Evolutionary conservation across 2,888 invertebrate genomes (phyloP).

Genomic region (Laspeyria flexula): DNA sequence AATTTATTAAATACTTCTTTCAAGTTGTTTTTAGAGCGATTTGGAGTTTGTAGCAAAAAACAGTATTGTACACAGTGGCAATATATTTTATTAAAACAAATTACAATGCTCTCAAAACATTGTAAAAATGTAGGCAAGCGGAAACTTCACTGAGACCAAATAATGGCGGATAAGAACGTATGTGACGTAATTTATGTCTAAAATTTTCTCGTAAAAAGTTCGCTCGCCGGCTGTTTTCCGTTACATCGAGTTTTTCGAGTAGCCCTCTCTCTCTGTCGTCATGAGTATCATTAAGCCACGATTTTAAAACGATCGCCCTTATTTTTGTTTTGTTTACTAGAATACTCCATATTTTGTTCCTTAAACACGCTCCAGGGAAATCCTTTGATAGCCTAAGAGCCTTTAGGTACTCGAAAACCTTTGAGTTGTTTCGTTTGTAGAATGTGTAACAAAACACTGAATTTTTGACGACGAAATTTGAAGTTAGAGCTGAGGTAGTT

Average conservation of each 20-base stretch:
- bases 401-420: slow-evolving; percentile 38
- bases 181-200: slow-evolving; percentile 72
- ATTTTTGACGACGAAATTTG: slow-evolving; percentile 23
- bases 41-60: too few species aligned
- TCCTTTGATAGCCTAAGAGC: slow-evolving; percentile 46
- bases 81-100: slow-evolving; percentile 54
- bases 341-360: slow-evolving; percentile 45
- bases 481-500: slow-evolving; percentile 10
- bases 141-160: slow-evolving; percentile 72
- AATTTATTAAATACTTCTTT: too few species aligned
- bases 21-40: too few species aligned
- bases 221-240: slow-evolving; percentile 58
- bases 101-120: slow-evolving; percentile 66
- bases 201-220: slow-evolving; percentile 77
- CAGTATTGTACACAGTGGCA: neutral
- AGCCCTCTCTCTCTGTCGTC: slow-evolving; percentile 52
- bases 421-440: slow-evolving; percentile 42
- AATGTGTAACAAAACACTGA: slow-evolving; percentile 41
- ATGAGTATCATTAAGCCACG: slow-evolving; percentile 65
- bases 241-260: slow-evolving; percentile 61
- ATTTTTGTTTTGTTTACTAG: slow-evolving; percentile 57
- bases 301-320: slow-evolving; percentile 68
- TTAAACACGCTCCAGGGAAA: slow-evolving; percentile 50
- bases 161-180: slow-evolving; percentile 75
- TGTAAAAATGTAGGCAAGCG: slow-evolving; percentile 71